Conservation (phyloP, 2,888 invertebrate species). For the Temnothorax rugatulus region DNA sequence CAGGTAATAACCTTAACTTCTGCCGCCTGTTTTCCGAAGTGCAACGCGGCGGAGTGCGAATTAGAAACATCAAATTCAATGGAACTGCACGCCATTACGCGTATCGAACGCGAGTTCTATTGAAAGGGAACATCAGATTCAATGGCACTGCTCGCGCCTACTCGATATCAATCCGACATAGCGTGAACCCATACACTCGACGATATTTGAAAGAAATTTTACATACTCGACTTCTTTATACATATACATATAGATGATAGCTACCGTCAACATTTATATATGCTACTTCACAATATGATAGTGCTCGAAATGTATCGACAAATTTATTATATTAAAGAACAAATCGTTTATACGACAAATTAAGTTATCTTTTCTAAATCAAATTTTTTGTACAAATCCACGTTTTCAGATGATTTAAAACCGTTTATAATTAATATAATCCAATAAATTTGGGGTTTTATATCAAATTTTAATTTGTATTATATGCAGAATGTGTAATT, state of each 20-base stretch:
- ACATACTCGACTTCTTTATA: constrained; percentile 22
- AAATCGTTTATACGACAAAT: neutral
- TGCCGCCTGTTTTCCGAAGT: constrained; percentile 24
- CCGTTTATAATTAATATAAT: neutral
- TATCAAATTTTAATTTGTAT: neutral
- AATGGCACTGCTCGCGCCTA: constrained; percentile 49
- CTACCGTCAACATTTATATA: neutral
- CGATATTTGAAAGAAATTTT: constrained; percentile 27
- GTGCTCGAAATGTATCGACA: neutral
- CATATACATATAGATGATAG: neutral
- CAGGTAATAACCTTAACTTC: constrained; percentile 57
- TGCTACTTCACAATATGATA: neutral
- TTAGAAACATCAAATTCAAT: constrained; percentile 63
- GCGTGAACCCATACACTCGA: neutral
- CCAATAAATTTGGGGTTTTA: neutral
- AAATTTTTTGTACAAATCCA: neutral
- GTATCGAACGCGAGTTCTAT: constrained; percentile 55
- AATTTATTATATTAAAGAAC: constrained; percentile 2
- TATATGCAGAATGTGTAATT: neutral
- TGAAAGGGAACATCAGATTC: constrained; percentile 59
- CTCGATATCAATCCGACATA: constrained; percentile 47
- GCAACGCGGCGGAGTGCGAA: constrained; percentile 47
- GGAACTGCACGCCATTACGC: constrained; percentile 52
- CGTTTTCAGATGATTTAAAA: neutral
- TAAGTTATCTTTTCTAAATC: neutral